Evolutionary conservation across 2,113 vertebrate species (phyloP).

Genomic region (Panthera leo): DNA sequence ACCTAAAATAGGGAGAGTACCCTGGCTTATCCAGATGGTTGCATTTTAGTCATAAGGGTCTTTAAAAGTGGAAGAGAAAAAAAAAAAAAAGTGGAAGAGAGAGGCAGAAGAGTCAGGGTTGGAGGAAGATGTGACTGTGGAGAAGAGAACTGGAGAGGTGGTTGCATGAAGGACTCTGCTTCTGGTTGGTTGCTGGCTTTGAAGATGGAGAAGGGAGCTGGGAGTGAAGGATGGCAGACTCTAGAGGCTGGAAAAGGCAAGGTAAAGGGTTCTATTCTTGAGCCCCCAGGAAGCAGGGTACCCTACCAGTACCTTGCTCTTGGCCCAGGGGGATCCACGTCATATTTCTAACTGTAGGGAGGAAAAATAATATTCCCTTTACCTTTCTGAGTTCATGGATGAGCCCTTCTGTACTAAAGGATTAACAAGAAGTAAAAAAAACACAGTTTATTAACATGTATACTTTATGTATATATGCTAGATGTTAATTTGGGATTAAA

Average conservation of each 20-base stretch:
- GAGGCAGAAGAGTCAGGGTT: not conserved
- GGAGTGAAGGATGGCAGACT: not conserved
- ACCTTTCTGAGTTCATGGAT: not conserved
- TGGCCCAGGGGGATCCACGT: not conserved
- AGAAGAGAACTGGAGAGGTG: not conserved
- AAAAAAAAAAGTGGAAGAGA: not conserved
- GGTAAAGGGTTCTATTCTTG: not conserved
- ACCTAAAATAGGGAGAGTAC: not conserved
- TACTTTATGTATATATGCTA: not conserved
- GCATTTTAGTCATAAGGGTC: not conserved
- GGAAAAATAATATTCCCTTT: not conserved
- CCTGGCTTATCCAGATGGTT: not conserved
- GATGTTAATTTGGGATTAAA: not conserved
- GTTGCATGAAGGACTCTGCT: not conserved
- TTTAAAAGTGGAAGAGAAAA: not conserved
- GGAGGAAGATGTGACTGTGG: no score
- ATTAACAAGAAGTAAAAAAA: not conserved
- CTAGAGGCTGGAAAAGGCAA: not conserved
- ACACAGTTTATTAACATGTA: not conserved
- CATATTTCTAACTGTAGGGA: not conserved
- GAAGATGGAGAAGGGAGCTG: not conserved
- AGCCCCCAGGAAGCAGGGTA: not conserved
- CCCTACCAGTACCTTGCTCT: not conserved
- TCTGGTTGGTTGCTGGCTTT: not conserved
- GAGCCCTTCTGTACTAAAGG: not conserved